Percentiles rank a stretch among this genome's conserved stretches.
phyloP scores from a whole-genome alignment of 2,888 invertebrate species.

The Reticulitermes lucifugus region DNA sequence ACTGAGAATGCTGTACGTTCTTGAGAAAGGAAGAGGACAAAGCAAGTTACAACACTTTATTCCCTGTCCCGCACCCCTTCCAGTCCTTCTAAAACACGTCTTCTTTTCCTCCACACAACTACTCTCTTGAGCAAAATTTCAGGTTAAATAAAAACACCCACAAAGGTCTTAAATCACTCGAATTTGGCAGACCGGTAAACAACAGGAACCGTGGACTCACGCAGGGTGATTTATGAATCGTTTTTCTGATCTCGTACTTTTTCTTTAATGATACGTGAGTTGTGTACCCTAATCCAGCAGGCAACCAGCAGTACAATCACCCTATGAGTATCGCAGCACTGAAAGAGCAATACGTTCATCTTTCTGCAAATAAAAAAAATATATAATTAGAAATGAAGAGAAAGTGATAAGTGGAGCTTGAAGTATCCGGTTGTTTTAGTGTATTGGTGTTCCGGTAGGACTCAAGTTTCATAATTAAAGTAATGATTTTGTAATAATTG shows the following conservation, averaged over 20 bases:
- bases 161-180: conserved; percentile 47
- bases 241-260: conserved; percentile 10
- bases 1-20: too few species aligned
- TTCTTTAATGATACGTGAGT: conserved; percentile 27
- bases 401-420: background rate
- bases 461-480: background rate
- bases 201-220: conserved; percentile 22
- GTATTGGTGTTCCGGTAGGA: background rate
- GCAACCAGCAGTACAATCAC: conserved; percentile 5
- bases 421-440: background rate
- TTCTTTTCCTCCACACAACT: conserved; percentile 34
- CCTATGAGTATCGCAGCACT: background rate
- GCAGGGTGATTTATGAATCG: conserved; percentile 32
- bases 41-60: background rate
- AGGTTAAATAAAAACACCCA: conserved; percentile 50
- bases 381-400: background rate
- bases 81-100: background rate
- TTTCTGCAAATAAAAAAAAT: background rate
- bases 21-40: background rate
- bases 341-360: background rate
- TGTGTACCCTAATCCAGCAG: background rate
- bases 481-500: background rate
- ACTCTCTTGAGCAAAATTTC: conserved; percentile 48
- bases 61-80: background rate
- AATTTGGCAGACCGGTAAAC: conserved; percentile 49